These are phyloP conservation scores for Furcula furcula DNA, from an alignment of 2,888 invertebrate genomes.

Conservation along the genomic window DNA sequence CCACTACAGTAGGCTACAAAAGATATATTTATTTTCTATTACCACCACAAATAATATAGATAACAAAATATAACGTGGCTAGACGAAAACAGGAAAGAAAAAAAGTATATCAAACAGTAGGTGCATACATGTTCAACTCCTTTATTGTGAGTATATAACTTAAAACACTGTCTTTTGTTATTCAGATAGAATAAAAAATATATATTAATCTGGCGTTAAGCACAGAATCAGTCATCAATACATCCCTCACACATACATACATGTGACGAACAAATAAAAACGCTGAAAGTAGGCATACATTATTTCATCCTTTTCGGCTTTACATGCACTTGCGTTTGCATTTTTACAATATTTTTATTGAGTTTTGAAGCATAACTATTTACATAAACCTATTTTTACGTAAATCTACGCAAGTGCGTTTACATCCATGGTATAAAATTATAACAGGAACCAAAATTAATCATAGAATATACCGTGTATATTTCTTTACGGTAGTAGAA, in stretches of 20 bases:
- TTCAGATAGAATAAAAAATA: constrained; percentile 18
- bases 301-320: constrained; percentile 23
- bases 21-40: constrained; percentile 36
- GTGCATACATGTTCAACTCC: constrained; percentile 5
- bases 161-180: constrained; percentile 23
- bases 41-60: constrained; percentile 46
- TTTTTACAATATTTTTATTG: constrained; percentile 33
- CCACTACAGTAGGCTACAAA: constrained; percentile 59
- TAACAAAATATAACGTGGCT: constrained; percentile 19
- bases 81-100: constrained; percentile 7
- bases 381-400: constrained; percentile 67
- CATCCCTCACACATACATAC: constrained; percentile 13
- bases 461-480: constrained; percentile 45
- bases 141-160: background rate
- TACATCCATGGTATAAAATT: constrained; percentile 41
- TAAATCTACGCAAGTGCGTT: constrained; percentile 52
- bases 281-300: constrained; percentile 14
- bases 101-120: background rate
- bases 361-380: constrained; percentile 63
- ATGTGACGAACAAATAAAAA: constrained; percentile 10
- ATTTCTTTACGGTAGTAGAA: constrained; percentile 51
- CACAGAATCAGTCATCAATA: constrained; percentile 29
- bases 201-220: constrained; percentile 17
- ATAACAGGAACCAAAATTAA: constrained; percentile 44
- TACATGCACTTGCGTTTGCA: constrained; percentile 38